Evolutionary conservation across 2,888 invertebrate species (phyloP).

Genomic region (Stegana nigrithorax): DNA sequence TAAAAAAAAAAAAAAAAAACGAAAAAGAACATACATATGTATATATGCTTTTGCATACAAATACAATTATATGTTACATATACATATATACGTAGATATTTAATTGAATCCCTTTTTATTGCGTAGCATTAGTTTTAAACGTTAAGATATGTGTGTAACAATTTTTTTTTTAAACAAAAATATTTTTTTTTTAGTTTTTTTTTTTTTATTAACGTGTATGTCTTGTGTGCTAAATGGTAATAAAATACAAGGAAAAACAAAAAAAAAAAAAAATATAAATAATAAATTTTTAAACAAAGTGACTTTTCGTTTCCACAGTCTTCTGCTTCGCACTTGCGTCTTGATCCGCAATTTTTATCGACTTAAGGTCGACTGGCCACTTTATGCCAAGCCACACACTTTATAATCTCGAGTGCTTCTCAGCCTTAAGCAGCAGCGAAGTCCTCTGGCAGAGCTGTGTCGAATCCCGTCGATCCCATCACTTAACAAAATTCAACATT

Average conservation of each 20-base stretch:
- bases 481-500: slow-evolving; percentile 14
- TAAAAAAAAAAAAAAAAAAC: slow-evolving; percentile 11
- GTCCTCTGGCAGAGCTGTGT: no score
- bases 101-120: no score
- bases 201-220: neutral
- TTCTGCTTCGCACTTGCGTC: no score
- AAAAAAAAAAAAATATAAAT: neutral
- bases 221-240: slow-evolving; percentile 2
- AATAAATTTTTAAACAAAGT: neutral
- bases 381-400: slow-evolving; percentile 8
- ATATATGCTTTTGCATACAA: no score
- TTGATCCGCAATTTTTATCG: no score
- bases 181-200: slow-evolving; percentile 25
- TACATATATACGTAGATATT: no score
- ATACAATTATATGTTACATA: no score
- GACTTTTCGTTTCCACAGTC: no score
- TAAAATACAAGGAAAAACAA: slow-evolving; percentile 11
- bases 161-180: slow-evolving; percentile 10
- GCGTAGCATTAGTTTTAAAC: neutral
- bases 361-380: neutral
- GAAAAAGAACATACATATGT: no score
- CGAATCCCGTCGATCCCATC: slow-evolving; percentile 1
- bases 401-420: slow-evolving; percentile 17
- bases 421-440: no score
- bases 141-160: no score